Evolutionary conservation across 2,113 vertebrate species (phyloP).

Genomic region (Odontophorus gujanensis): DNA sequence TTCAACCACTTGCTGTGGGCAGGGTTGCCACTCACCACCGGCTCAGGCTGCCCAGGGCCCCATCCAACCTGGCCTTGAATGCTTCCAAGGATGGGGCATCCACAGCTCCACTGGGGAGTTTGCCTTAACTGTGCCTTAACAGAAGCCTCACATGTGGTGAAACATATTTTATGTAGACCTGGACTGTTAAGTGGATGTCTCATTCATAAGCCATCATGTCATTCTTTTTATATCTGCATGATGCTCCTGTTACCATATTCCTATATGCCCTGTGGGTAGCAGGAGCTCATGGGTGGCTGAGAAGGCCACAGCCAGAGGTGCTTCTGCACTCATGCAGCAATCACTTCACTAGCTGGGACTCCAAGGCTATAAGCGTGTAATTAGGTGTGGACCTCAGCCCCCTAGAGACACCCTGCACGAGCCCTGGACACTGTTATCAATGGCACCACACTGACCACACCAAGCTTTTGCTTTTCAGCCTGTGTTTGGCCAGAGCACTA

Average conservation of each 20-base stretch:
- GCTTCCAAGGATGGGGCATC: not conserved
- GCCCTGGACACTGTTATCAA: not conserved
- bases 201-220: not conserved
- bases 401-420: not conserved
- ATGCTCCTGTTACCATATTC: not conserved
- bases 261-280: not conserved
- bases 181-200: not conserved
- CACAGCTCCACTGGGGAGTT: not conserved
- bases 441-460: rapidly evolving
- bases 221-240: not conserved
- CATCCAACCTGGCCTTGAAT: not conserved
- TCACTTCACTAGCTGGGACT: not conserved
- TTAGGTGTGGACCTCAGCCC: not conserved
- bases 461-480: not conserved
- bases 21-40: not conserved
- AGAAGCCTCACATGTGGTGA: not conserved
- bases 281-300: not conserved
- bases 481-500: not conserved
- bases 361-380: not conserved
- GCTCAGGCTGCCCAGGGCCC: not conserved
- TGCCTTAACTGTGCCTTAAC: not conserved
- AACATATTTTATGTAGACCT: not conserved
- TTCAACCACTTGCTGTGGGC: not conserved
- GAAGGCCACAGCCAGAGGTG: not conserved
- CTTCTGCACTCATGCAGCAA: not conserved